A percentile compares a stretch with the other conserved stretches of the same genome.
Evolutionary conservation across 2,797 vertebrate genomes (phyloP).

Genomic region (Erethizon dorsatum): DNA sequence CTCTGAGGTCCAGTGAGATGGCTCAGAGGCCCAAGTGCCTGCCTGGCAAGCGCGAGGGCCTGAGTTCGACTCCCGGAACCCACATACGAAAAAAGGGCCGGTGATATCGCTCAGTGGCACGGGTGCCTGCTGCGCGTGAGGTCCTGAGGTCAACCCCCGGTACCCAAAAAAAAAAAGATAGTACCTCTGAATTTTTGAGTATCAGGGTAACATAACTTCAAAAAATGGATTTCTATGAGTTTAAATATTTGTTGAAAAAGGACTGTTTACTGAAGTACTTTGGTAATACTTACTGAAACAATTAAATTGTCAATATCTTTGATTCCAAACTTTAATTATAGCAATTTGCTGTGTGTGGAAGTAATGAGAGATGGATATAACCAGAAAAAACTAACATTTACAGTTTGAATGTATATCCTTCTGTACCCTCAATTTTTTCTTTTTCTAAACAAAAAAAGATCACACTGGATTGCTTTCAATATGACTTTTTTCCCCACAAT

Average conservation of each 20-base stretch:
- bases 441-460: constrained; percentile 42
- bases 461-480: neutral
- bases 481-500: constrained; percentile 21
- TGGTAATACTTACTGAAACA: constrained; percentile 35
- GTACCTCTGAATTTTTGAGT: neutral
- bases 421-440: neutral
- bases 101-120: no score
- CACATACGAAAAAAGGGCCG: no score
- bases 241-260: constrained; percentile 33
- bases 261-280: neutral
- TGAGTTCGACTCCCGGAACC: no score
- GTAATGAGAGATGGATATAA: constrained; percentile 19
- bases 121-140: no score
- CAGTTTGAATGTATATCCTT: neutral
- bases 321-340: constrained; percentile 30
- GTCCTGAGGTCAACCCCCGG: no score
- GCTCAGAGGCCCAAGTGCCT: no score
- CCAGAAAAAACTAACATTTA: constrained; percentile 33
- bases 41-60: no score
- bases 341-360: neutral
- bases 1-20: neutral
- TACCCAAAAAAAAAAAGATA: neutral
- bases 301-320: constrained; percentile 48
- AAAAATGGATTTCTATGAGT: neutral
- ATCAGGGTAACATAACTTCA: constrained; percentile 7